Evolutionary conservation across 2,888 invertebrate species (phyloP).

Genomic region (Desoria tigrina): DNA sequence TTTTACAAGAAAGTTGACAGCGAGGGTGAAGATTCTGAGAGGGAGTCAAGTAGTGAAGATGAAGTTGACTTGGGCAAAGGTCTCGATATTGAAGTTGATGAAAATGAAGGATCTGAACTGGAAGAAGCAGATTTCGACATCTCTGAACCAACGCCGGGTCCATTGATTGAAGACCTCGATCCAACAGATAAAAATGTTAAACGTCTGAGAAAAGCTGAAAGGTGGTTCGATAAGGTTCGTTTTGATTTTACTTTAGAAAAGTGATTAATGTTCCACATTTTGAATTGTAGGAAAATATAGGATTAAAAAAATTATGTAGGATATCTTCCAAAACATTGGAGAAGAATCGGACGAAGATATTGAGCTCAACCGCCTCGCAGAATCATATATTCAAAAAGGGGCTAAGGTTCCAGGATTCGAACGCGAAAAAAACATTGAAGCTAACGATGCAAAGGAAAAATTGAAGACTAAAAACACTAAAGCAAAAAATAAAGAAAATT

Average conservation of each 20-base stretch:
- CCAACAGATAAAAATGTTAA: constrained; percentile 72
- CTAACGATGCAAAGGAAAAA: constrained; percentile 27
- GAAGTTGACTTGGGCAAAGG: constrained; percentile 43
- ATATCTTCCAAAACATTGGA: constrained; percentile 73
- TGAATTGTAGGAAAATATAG: too few species aligned
- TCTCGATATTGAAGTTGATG: constrained; percentile 27
- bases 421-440: constrained; percentile 17
- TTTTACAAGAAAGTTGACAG: constrained; percentile 45
- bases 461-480: constrained; percentile 55
- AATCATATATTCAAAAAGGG: constrained; percentile 72
- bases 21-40: constrained; percentile 45
- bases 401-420: constrained; percentile 58
- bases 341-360: constrained; percentile 82
- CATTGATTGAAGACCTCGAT: constrained; percentile 78
- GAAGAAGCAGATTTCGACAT: constrained; percentile 37
- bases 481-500: constrained; percentile 53
- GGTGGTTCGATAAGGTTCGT: constrained; percentile 77
- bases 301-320: too few species aligned
- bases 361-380: constrained; percentile 78
- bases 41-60: constrained; percentile 57
- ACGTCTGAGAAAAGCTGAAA: constrained; percentile 73
- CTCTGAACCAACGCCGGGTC: constrained; percentile 56
- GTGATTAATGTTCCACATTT: too few species aligned
- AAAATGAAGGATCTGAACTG: constrained; percentile 24
- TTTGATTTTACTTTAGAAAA: constrained; percentile 10